Percentiles rank a stretch among this genome's conserved stretches.
Evolutionary conservation across 2,113 vertebrate species (phyloP).

Genomic region (Mobula birostris): DNA sequence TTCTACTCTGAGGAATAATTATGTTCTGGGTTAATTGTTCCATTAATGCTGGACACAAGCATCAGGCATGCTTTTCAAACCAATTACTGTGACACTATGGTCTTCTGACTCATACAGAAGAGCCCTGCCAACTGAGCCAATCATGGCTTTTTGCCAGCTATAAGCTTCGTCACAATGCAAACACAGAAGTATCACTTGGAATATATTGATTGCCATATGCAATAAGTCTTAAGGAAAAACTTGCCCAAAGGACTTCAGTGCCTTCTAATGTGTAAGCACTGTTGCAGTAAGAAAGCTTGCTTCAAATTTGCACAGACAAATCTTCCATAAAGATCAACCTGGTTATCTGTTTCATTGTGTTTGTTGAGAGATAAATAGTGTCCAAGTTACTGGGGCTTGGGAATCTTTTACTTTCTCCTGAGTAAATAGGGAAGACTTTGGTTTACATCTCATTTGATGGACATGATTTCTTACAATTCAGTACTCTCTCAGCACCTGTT

Average conservation of each 20-base stretch:
- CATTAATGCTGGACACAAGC: too few relatives aligned
- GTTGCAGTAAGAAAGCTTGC: not conserved
- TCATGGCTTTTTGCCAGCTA: not conserved
- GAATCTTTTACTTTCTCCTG: not conserved
- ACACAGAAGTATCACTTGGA: not conserved
- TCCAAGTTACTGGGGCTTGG: not conserved
- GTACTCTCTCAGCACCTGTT: not conserved
- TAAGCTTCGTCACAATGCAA: not conserved
- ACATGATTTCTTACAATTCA: not conserved
- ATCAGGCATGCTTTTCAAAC: too few relatives aligned
- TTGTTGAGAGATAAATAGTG: not conserved
- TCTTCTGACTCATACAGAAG: too few relatives aligned
- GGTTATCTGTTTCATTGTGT: not conserved
- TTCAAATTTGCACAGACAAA: not conserved
- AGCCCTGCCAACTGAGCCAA: too few relatives aligned
- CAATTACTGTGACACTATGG: too few relatives aligned
- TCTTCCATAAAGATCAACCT: not conserved
- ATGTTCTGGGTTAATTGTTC: too few relatives aligned
- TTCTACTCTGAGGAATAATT: too few relatives aligned
- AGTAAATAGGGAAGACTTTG: not conserved
- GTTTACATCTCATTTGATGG: not conserved
- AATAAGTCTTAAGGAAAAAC: not conserved
- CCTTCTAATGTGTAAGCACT: not conserved
- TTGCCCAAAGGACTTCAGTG: not conserved
- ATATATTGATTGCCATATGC: too few relatives aligned